Evolutionary conservation across 2,888 invertebrate species (phyloP).

Genomic region (Apodemia mormo): DNA sequence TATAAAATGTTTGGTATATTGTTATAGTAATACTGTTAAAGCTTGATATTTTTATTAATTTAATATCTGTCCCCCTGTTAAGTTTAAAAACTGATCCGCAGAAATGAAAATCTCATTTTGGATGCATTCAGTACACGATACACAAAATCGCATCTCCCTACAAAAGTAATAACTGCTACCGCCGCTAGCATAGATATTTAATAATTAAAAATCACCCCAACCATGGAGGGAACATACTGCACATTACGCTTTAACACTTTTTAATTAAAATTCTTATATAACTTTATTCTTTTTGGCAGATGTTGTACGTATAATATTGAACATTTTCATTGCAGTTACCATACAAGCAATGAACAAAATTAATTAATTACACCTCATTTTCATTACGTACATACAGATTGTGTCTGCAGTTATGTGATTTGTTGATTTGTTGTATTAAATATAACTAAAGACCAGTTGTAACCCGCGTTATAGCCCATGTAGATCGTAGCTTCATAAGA

Average conservation of each 20-base stretch:
- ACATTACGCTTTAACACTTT: conserved; percentile 74
- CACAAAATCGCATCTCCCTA: conserved; percentile 11
- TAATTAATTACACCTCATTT: neutral
- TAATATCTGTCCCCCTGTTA: neutral
- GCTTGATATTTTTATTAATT: neutral
- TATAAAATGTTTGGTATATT: no score
- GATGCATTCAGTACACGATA: conserved; percentile 1
- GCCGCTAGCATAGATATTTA: conserved; percentile 74
- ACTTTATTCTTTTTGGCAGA: conserved; percentile 26
- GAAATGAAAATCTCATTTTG: conserved; percentile 14
- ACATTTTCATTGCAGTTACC: conserved; percentile 11
- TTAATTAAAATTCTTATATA: conserved; percentile 50
- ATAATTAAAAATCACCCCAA: conserved; percentile 79
- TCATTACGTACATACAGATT: neutral
- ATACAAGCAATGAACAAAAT: neutral
- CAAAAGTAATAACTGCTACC: conserved; percentile 65
- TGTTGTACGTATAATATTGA: conserved; percentile 9
- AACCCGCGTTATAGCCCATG: no score
- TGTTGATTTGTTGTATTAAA: neutral
- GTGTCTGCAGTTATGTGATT: neutral
- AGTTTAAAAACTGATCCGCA: neutral
- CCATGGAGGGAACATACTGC: conserved; percentile 58
- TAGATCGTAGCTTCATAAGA: no score
- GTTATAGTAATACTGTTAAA: no score
- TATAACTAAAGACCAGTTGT: no score